Evolutionary conservation across 2,797 vertebrate genomes (phyloP), one percentile per base, ranked within the genome.

Genomic region (Clarias fuscus): DNA sequence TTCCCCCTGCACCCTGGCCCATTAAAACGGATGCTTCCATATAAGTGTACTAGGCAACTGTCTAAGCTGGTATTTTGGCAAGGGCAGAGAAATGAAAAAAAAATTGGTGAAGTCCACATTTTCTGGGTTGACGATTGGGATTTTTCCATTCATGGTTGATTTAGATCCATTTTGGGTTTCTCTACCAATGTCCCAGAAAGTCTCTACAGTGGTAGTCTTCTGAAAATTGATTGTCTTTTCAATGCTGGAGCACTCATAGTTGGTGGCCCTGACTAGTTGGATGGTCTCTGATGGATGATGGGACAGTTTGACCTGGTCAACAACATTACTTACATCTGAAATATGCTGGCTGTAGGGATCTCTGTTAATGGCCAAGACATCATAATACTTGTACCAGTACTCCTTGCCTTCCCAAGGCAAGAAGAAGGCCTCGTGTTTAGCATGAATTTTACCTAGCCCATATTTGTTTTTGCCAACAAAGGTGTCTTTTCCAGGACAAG

Each of bases 381-480:
- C 93, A 91, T 96, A 96, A 0, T 0, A 64, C 89, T 95, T 96
- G 88, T 96, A 96, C 94, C 94, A 96, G 90, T 95, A 95, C 88
- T 95, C 95, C 0, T 95, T 89, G 0, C 95, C 95, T 82, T 95
- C 92, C 91, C 92, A 95, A 18, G 95, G 94, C 22, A 96, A 91
- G 87, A 95, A 96, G 91, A 96, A 96, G 24, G 94, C 94, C 68
- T 94, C 87, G 1, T 95, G 93, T 56, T 85, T 84, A 33, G 86
- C 67, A 84, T 93, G 93, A 79, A 96, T 93, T 88, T 96, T 96
- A 33, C 95, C 95, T 7, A 96, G 91, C 2, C 95, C 95, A 4
- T 96, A 96, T 89, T 95, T 94, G 90, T 96, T 95, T 64, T 95
- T 95, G 15, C 94, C 95, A 37, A 95, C 95, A 0, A 92, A 95